These are phyloP conservation scores for Nothobranchius kuhntae DNA, from an alignment of 2,113 vertebrate species.

Conservation along the genomic window DNA sequence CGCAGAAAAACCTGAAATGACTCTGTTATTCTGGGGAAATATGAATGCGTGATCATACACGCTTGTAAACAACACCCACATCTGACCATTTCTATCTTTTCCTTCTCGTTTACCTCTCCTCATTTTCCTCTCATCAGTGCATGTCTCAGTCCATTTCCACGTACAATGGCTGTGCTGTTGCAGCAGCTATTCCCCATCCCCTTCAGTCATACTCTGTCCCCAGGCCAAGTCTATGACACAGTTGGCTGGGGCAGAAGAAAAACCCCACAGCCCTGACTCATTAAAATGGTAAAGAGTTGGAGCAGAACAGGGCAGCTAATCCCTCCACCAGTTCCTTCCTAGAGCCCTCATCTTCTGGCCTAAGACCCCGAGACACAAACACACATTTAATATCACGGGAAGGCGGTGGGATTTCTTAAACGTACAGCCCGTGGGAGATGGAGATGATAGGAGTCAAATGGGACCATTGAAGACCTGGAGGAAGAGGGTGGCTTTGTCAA, in stretches of 20 bases:
- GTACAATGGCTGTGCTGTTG: constrained; percentile 55
- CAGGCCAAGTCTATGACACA: constrained; percentile 65
- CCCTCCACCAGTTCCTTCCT: constrained; percentile 50
- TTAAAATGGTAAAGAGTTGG: constrained; percentile 78
- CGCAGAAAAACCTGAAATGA: constrained; percentile 68
- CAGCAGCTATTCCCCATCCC: constrained; percentile 71
- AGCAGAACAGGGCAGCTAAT: constrained; percentile 63
- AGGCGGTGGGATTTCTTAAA: constrained; percentile 39
- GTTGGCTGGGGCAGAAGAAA: constrained; percentile 82
- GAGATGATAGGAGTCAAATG: constrained; percentile 49
- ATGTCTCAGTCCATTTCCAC: constrained; percentile 56
- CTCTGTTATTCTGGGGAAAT: constrained; percentile 65
- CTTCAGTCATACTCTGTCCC: constrained; percentile 60
- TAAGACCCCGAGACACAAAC: constrained; percentile 39
- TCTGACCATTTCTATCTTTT: constrained; percentile 33
- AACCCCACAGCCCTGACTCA: constrained; percentile 70
- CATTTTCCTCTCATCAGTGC: constrained; percentile 41
- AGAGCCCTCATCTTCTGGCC: constrained; percentile 52
- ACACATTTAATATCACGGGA: constrained; percentile 33
- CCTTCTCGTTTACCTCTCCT: constrained; percentile 29
- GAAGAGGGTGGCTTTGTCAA: constrained; percentile 38
- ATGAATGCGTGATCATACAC: constrained; percentile 21
- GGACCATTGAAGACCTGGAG: constrained; percentile 32
- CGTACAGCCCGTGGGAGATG: constrained; percentile 51
- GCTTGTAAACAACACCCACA: constrained; percentile 31